These are phyloP conservation scores for Sciaenops ocellatus DNA, from an alignment of 2,797 vertebrate species.

Conservation along the genomic window DNA sequence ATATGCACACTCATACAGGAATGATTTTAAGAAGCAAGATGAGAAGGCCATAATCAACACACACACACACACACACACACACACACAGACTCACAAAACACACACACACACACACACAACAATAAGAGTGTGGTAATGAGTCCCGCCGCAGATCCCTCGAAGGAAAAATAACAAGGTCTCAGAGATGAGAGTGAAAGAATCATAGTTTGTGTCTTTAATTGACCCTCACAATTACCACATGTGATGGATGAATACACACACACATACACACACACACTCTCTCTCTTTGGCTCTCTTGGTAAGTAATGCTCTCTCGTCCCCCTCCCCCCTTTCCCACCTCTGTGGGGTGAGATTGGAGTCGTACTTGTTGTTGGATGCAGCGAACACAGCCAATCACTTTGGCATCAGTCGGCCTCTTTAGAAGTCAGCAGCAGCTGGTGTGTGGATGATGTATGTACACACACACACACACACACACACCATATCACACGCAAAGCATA, in stretches of 20 bases:
- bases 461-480: slow-evolving; percentile 9
- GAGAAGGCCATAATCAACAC: not conserved
- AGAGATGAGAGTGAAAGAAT: slow-evolving; percentile 23
- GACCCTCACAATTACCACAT: slow-evolving; percentile 49
- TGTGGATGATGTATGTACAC: slow-evolving; percentile 20
- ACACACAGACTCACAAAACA: not conserved
- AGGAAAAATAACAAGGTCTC: slow-evolving; percentile 60
- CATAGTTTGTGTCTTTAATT: slow-evolving; percentile 59
- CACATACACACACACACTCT: not conserved
- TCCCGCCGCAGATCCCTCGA: slow-evolving; percentile 17
- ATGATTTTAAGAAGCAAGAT: slow-evolving; percentile 31
- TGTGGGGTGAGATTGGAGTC: not conserved
- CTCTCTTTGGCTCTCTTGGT: not conserved
- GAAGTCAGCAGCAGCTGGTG: slow-evolving; percentile 36
- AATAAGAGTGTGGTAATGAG: slow-evolving; percentile 45
- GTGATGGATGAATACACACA: slow-evolving; percentile 40
- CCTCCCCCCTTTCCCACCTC: not conserved
- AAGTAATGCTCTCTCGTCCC: not conserved
- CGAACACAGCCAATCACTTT: slow-evolving; percentile 47
- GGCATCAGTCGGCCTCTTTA: slow-evolving; percentile 28
- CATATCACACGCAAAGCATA: too few species aligned
- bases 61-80: not conserved
- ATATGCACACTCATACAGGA: slow-evolving; percentile 8
- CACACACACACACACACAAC: not conserved
- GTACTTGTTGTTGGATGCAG: slow-evolving; percentile 21